Evolutionary conservation across 1,140 invertebrate species (phyloP).

Genomic region (Carposina sasakii): DNA sequence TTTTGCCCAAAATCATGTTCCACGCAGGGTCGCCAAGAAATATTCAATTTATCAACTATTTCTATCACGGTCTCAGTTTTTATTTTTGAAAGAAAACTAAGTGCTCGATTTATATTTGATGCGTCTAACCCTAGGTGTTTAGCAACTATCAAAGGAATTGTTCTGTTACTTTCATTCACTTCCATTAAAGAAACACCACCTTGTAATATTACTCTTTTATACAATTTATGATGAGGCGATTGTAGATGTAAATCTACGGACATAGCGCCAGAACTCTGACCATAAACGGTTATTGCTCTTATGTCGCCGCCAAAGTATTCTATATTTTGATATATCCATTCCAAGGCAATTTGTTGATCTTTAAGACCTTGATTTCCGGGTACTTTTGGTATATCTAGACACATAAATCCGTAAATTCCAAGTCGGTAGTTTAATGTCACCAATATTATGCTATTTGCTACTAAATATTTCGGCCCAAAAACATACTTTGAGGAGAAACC

Average conservation of each 20-base stretch:
- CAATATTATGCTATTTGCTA: background rate
- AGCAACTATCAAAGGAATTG: background rate
- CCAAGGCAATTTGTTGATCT: slow-evolving; percentile 27
- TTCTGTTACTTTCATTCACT: background rate
- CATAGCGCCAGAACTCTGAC: background rate
- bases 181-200: background rate
- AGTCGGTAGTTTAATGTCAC: background rate
- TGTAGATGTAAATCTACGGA: background rate
- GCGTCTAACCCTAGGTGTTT: background rate
- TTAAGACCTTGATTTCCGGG: background rate
- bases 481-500: background rate
- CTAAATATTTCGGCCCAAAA: background rate
- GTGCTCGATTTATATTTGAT: background rate
- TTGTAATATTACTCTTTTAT: background rate
- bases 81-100: too few species aligned
- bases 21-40: too few species aligned
- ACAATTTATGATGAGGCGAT: too few species aligned
- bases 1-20: slow-evolving; percentile 20
- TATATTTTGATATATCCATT: slow-evolving; percentile 34
- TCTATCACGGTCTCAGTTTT: too few species aligned
- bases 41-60: too few species aligned
- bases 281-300: too few species aligned
- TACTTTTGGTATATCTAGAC: background rate
- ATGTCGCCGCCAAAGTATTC: background rate
- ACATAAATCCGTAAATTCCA: background rate